These are phyloP conservation scores for Theocolax elegans DNA, from an alignment of 1,140 invertebrate species.

Conservation along the genomic window DNA sequence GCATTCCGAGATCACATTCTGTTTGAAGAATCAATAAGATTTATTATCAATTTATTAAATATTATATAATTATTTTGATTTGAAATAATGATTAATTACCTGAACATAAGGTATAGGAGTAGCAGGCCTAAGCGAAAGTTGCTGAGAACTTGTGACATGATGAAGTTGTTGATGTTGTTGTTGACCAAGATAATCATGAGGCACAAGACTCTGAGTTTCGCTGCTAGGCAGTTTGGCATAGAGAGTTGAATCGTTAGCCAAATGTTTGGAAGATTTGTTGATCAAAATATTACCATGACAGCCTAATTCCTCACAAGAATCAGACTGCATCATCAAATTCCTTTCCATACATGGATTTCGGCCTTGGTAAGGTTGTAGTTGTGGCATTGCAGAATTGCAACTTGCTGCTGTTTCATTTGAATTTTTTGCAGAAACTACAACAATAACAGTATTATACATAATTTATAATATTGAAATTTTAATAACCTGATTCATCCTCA, in stretches of 20 bases:
- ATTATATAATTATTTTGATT: not conserved
- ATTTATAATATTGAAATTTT: too few relatives aligned
- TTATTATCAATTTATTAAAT: not conserved
- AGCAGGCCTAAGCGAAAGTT: conserved; percentile 58
- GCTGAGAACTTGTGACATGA: conserved; percentile 46
- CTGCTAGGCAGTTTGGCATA: conserved; percentile 39
- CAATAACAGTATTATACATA: too few relatives aligned
- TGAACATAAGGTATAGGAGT: conserved; percentile 80
- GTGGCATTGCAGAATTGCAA: conserved; percentile 48
- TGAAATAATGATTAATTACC: conserved; percentile 10
- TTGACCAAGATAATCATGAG: conserved; percentile 65
- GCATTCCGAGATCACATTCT: conserved; percentile 74
- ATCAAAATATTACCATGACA: conserved; percentile 73
- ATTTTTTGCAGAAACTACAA: conserved; percentile 60
- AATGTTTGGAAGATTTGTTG: conserved; percentile 76
- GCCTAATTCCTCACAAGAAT: conserved; percentile 71
- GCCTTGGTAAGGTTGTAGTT: conserved; percentile 84
- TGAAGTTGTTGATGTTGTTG: conserved; percentile 43
- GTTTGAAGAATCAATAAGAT: not conserved
- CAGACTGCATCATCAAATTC: conserved; percentile 76
- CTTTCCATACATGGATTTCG: conserved; percentile 89
- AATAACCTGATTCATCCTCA: too few relatives aligned
- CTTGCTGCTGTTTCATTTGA: conserved; percentile 63
- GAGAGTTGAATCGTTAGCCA: conserved; percentile 55
- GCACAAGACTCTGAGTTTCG: conserved; percentile 64